phyloP scores from a whole-genome alignment of 2,113 vertebrate species.

The Pachycephala philippinensis region DNA sequence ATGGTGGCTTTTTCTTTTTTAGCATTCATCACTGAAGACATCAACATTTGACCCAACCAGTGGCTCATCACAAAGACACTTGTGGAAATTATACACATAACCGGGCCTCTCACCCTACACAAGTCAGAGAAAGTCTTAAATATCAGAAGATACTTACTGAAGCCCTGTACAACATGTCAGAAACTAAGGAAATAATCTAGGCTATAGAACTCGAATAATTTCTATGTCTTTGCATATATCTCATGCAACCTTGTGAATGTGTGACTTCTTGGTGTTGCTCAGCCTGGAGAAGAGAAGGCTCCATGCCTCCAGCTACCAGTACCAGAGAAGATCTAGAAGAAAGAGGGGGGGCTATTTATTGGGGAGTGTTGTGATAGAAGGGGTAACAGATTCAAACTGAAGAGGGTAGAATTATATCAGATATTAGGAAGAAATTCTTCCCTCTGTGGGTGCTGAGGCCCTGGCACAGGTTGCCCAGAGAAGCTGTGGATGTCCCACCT shows the following conservation, averaged over 20 bases:
- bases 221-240: neutral
- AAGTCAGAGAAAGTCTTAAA: neutral
- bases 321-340: neutral
- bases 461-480: neutral
- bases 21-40: neutral
- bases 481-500: fast-evolving
- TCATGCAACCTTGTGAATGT: neutral
- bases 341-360: neutral
- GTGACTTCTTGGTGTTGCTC: neutral
- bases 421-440: neutral
- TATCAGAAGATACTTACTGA: neutral
- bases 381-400: neutral
- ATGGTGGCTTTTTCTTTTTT: neutral
- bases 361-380: neutral
- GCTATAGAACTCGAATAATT: neutral
- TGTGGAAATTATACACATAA: neutral
- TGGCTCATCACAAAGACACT: neutral
- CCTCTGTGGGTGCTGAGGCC: fast-evolving
- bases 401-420: neutral
- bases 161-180: neutral
- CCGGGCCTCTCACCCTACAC: no score
- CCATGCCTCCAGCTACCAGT: neutral
- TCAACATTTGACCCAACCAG: neutral
- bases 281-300: neutral
- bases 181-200: neutral